Base-by-base conservation (phyloP, 2,888 invertebrate species). In the Caenorhabditis sinica region DNA sequence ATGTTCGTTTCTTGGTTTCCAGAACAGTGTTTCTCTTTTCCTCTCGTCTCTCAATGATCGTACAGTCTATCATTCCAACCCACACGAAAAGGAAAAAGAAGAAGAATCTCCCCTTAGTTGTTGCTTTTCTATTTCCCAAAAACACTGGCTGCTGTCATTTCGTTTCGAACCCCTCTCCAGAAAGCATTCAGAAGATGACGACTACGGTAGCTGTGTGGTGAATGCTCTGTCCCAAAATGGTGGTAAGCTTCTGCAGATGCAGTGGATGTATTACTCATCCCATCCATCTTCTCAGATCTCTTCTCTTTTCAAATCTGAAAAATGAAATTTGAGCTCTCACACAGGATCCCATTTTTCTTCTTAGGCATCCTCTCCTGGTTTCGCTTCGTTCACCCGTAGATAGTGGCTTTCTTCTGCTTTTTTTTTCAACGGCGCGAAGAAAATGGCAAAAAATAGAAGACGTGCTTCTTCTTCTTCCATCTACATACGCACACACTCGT, bases 361-460 rank as follows among this genome's bases (percentile, higher is more conserved):
- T 20, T 51, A 6, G 40, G 40, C 2, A 11, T 56, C 28, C n/a
- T 79, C 43, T 72, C 53, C 71, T 80, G 65, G 72, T 80, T 66
- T 72, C 53, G 51, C 69, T 40, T 56, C 65, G 80, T 80, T 72
- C 80, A 53, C 43, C 72, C 80, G 58, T 80, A 71, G 71, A 65
- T 63, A 65, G 80, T 72, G 66, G 80, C 72, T 72, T 80, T 80
- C 72, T 72, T 45, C 15, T 68, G 51, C 49, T 53, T 68, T 40
- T 80, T 71, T 72, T 73, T 80, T 77, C 74, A 68, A 30, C 60
- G 53, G 49, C 77, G 49, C 61, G 77, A 79, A 79, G 71, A 79
- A 71, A 71, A 63, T 43, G 71, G 71, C 68, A 63, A 79, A 49
- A 63, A 79, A 79, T 45, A 75, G 51, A 61, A 69, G 69, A 58